phyloP scores from a whole-genome alignment of 2,888 invertebrate species.

The Esperia sulphurella region DNA sequence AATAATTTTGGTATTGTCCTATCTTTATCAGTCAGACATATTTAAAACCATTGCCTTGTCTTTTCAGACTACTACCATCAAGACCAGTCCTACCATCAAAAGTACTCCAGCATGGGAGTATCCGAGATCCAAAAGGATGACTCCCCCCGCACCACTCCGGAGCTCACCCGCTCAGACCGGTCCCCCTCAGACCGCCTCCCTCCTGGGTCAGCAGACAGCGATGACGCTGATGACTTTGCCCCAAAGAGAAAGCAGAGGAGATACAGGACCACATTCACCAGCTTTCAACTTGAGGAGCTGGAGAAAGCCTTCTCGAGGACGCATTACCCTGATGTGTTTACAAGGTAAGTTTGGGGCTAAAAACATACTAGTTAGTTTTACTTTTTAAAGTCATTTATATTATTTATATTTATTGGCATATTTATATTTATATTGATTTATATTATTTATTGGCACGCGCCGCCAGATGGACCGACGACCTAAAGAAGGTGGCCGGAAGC shows the following conservation, averaged over 20 bases:
- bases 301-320: slow-evolving; percentile 98
- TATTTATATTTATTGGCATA: too few relatives aligned
- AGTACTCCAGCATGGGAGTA: slow-evolving; percentile 60
- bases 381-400: too few relatives aligned
- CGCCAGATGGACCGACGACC: too few relatives aligned
- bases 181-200: slow-evolving; percentile 73
- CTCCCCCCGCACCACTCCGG: slow-evolving; percentile 67
- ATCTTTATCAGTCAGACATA: too few relatives aligned
- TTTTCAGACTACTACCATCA: slow-evolving; percentile 65
- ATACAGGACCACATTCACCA: slow-evolving; percentile 96
- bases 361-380: too few relatives aligned
- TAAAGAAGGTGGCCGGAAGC: too few relatives aligned
- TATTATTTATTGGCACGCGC: too few relatives aligned
- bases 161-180: slow-evolving; percentile 57
- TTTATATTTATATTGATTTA: too few relatives aligned
- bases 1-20: too few relatives aligned
- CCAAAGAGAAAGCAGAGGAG: slow-evolving; percentile 94
- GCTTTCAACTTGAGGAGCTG: slow-evolving; percentile 95
- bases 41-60: slow-evolving; percentile 10
- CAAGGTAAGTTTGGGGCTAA: slow-evolving; percentile 82
- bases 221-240: slow-evolving; percentile 87
- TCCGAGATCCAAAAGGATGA: slow-evolving; percentile 61
- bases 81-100: slow-evolving; percentile 49
- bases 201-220: slow-evolving; percentile 81
- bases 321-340: slow-evolving; percentile 98